A percentile compares a stretch with the other conserved stretches of the same genome.
Conservation (phyloP, 1,140 invertebrate genomes). For the Elysia chlorotica region DNA sequence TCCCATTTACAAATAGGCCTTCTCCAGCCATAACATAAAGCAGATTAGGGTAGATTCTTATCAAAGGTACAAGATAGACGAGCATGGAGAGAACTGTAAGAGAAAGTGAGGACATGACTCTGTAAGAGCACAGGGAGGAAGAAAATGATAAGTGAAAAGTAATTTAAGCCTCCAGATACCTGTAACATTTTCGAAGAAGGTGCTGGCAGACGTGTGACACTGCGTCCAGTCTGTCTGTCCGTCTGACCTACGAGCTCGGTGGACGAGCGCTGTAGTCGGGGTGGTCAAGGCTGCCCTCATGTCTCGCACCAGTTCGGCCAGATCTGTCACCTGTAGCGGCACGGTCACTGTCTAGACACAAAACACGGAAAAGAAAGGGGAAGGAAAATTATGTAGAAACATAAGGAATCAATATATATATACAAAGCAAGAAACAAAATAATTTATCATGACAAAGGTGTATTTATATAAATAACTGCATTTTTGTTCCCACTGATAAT, state of each 20-base stretch:
- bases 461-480: no score
- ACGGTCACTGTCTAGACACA: neutral
- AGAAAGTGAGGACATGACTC: neutral
- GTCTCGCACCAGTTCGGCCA: neutral
- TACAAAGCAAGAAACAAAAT: constrained; percentile 6
- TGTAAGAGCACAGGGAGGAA: no score
- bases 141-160: neutral
- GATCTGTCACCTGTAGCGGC: constrained; percentile 3
- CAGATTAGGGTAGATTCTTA: neutral
- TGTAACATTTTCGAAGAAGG: constrained; percentile 41
- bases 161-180: constrained; percentile 18
- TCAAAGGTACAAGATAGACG: neutral
- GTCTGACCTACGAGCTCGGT: neutral
- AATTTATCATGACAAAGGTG: neutral
- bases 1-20: no score
- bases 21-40: neutral
- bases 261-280: constrained; percentile 2
- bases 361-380: neutral
- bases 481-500: no score
- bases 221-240: constrained; percentile 25
- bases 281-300: neutral
- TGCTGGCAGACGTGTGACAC: constrained; percentile 31
- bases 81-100: neutral
- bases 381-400: no score
- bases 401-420: no score